Percentiles rank a stretch among this genome's conserved stretches.
phyloP scores from a whole-genome alignment of 53 echinoderm and acorn worm species.

The Stichopus horrens region DNA sequence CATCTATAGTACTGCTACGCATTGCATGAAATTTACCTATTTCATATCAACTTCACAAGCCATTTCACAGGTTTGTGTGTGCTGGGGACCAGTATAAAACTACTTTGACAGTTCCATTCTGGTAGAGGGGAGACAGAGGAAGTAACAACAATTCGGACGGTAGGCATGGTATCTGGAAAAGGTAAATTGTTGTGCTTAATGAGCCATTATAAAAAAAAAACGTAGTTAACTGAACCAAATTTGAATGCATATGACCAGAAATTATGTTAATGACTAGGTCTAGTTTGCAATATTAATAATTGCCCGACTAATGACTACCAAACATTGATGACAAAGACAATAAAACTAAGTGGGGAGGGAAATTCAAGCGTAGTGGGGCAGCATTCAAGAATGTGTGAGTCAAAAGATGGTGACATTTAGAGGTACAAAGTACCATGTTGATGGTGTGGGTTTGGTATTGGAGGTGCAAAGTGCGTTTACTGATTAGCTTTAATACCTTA shows the following conservation, averaged over 20 bases:
- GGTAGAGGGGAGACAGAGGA: background rate
- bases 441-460: too few relatives aligned
- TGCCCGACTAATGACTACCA: too few relatives aligned
- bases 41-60: background rate
- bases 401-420: background rate
- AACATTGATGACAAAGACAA: too few relatives aligned
- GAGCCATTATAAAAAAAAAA: too few relatives aligned
- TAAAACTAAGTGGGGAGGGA: background rate
- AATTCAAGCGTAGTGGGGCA: conserved; percentile 27
- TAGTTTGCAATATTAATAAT: too few relatives aligned
- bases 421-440: conserved; percentile 1
- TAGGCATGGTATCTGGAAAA: too few relatives aligned
- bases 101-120: background rate
- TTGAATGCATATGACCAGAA: too few relatives aligned
- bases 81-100: background rate
- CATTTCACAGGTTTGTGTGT: background rate
- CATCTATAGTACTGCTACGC: background rate
- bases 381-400: conserved; percentile 13
- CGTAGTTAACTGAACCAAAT: too few relatives aligned
- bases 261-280: too few relatives aligned
- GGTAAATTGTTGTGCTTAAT: too few relatives aligned
- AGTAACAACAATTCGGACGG: too few relatives aligned
- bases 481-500: background rate
- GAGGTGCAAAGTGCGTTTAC: background rate
- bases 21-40: background rate